Evolutionary conservation across 1,140 invertebrate species (phyloP), one percentile per base, ranked within the genome.

Genomic region (Leptinotarsa undecemlineata): DNA sequence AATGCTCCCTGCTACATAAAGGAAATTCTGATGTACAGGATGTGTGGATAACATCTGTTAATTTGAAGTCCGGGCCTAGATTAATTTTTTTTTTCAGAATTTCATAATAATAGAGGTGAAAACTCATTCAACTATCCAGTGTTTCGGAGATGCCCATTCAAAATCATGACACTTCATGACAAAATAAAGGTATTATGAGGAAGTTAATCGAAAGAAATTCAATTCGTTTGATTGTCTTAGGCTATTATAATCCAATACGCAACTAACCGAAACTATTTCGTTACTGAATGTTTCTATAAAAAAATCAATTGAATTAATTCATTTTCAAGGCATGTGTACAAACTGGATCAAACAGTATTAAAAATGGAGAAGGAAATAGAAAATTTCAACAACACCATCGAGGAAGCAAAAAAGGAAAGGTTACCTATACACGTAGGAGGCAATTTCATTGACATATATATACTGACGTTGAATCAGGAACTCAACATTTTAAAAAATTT

Each of bases 391-490:
- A 83, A 89, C 4, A 85, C 90, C 48, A 81, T 95, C 14, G 83
- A 88, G 21, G 82, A 90, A 63, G 82, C 94, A 4, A 86, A 90
- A 74, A 83, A 89, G 62, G 86, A 90, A 63, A 89, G 92, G 71
- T 87, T 92, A 19, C 84, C 90, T 5, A 86, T 93, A 2, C 87
- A 91, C 69, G 85, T 90, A 26, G 86, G 91, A 5, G 88, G 90
- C 70, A 89, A 92, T 78, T 88, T 91, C 71, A 85, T 91, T 61
- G 88, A 91, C 72, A 77, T 91, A 47, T 91, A 90, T 83, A 84
- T 94, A 71, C 87, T 94, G n/a, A 92, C 91, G 17, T 82, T 95
- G 14, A 92, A 94, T 85, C 91, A 94, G 83, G 94, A 96, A 85
- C 86, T 95, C 76, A 88, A 92, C 15, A 90, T 95, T 63, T 82